Base-by-base conservation (phyloP, 2,797 vertebrate genomes). In the Bryconaethiops microstoma region DNA sequence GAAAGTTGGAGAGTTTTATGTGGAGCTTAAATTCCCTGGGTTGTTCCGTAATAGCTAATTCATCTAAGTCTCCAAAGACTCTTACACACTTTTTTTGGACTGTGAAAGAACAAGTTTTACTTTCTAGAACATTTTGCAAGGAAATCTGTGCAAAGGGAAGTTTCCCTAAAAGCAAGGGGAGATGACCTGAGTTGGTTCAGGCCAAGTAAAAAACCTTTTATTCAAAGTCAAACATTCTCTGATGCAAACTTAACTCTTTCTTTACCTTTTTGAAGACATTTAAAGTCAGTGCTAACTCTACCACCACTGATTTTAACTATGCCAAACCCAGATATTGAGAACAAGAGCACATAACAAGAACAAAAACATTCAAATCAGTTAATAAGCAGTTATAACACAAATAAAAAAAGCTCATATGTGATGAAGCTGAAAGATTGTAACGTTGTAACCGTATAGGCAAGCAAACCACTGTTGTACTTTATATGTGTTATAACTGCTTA, bases 1-100 rank as follows among this genome's bases (percentile, higher is more conserved):
- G 80, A 86, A 90, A 88, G 86, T 89, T 84, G 60, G 14, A 63
- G 35, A 70, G 45, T 65, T 65, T 62, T 54, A 39, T 19, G 57
- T 70, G 35, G 19, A 82, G 50, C 23, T 72, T 55, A 57, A 57
- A 57, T 77, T 74, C 52, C 71, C 54, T 7, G 21, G 60, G 19
- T 60, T 74, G 55, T 45, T 74, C 57, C 25, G 55, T 4, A 60
- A 42, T 45, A 21, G n/a, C n/a, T 59, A 57, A 78, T 71, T 78
- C 59, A 35, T 71, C 57, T 60, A 73, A 72, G 59, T 72, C 68
- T 79, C 23, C 50, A 35, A 72, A 74, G 69, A 73, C 35, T 72
- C 48, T 79, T 74, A 52, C 19, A 63, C 13, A 73, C 25, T 54
- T 64, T 19, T 16, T 52, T 16, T 40, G 35, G 70, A 23, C 29